Base-by-base conservation (phyloP, 2,888 invertebrate species). In the Lasioglossum calceatum region DNA sequence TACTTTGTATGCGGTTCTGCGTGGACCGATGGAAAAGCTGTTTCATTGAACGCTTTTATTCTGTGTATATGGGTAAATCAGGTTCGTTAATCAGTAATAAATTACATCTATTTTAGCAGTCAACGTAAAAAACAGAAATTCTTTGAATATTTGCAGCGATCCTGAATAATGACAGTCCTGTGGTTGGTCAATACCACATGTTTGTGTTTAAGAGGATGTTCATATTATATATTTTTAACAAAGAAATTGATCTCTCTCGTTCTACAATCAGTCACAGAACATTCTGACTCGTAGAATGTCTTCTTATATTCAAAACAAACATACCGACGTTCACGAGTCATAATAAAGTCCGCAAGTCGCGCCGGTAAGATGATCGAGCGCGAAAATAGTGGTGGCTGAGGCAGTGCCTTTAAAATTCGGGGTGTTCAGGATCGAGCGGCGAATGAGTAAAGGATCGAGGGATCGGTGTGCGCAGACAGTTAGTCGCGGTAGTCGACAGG, bases 401-500 rank as follows among this genome's bases (percentile, higher is more conserved):
- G 2, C 23, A 23, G 54, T 23, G 1, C 54, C 54, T 54, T 54
- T 54, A 7, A 54, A 23, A 23, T 23, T 10, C 54, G 54, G 2
- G 23, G 5, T 67, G 16, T 70, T 70, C 1, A 32, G 39, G 36
- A 70, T 70, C 70, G 70, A 70, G 70, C 10, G 10, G 2, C 42
- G 70, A 70, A 39, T 5, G 23, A 10, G 4, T 12, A 70, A n/a
- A 70, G 70, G 70, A 39, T 39, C 39, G n/a, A 39, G 70, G 70
- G 39, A 4, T 70, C 70, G 39, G 10, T 54, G 32, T 19, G 12
- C 39, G n/a, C 39, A n/a, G 70, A 39, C 39, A 23, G 36, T 67
- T 67, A 64, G 32, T 32, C 64, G n/a, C 64, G 1, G 82, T 27
- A 42, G 44, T 32, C 44, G 61, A 44, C 44, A 23, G 71, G 75